Base-by-base conservation (phyloP, 2,888 invertebrate species). In the Aradus depressus region DNA sequence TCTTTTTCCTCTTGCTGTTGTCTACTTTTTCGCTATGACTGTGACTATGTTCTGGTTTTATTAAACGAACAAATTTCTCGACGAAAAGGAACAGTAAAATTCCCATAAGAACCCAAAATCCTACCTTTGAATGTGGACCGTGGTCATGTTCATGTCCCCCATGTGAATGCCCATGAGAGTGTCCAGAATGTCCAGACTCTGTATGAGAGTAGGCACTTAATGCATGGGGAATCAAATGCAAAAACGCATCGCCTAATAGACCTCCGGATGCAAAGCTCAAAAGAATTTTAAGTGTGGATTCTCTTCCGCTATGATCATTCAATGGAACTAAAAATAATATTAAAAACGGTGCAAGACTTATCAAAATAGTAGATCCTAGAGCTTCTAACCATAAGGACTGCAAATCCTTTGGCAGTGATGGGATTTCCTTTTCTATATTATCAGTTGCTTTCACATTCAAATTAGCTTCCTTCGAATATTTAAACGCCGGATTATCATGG, bases 201-300 rank as follows among this genome's bases (percentile, higher is more conserved):
- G 50, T 67, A 66, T 64, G 63, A 3, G 62, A 66, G 57, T 72
- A 69, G 0, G 80, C 77, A 59, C 73, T 73, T 23, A 83, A 76
- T 41, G 98, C 95, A 69, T 99, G 98, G 1, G 98, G 98, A 64
- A 99, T 98, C 57, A 99, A 73, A 71, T 99, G 98, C 4, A 99
- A 75, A 68, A 99, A 99, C 0, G 98, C 97, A 73, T 99, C 98
- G 5, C 98, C 98, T 1, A 99, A 74, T 12, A 99, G 75, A 39
- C 98, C 92, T 37, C 95, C 92, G 1, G 93, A 91, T 1, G 93
- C 95, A 70, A 95, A 95, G 14, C 91, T 89, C 39, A 95, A 69
- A 42, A 95, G 73, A 53, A 96, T 77, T 71, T 96, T 97, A 5
- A 97, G 71, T 32, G 91, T 71, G 1, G 91, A 85, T 66, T 88